Conservation (phyloP, 2,888 invertebrate species). For the Pycnomerus fuliginosus region DNA sequence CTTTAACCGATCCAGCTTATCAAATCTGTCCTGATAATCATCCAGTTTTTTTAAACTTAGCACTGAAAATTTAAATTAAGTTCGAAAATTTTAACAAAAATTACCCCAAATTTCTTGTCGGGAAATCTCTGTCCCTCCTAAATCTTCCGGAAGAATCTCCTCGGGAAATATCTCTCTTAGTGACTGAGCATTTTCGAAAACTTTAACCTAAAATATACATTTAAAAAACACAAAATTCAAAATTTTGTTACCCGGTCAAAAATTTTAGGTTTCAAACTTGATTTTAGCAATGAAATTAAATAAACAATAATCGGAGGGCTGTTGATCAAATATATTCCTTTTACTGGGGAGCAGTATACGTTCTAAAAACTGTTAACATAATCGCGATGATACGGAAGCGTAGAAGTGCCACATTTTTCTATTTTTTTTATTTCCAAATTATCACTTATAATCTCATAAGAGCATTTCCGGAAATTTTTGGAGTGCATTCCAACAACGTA, state of each 20-base stretch:
- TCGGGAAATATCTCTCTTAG: slow-evolving; percentile 31
- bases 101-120: slow-evolving; percentile 32
- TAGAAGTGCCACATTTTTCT: no score
- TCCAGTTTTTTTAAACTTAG: no score
- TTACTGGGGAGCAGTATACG: slow-evolving; percentile 52
- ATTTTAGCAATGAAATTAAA: slow-evolving; percentile 50
- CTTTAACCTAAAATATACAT: slow-evolving; percentile 29
- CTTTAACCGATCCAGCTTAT: not conserved
- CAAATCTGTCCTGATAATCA: no score
- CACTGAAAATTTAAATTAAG: no score
- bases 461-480: no score
- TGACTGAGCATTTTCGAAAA: slow-evolving; percentile 27
- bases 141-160: slow-evolving; percentile 37
- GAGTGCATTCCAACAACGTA: not conserved
- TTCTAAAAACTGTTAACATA: slow-evolving; percentile 50
- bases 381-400: no score
- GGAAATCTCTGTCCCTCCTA: no score
- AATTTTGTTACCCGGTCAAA: slow-evolving; percentile 49
- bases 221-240: not conserved
- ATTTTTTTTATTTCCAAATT: no score
- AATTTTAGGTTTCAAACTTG: slow-evolving; percentile 52
- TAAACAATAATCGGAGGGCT: slow-evolving; percentile 46
- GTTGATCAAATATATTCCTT: slow-evolving; percentile 54
- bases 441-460: no score
- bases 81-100: no score